Conservation (phyloP, 1,140 invertebrate species). For the Calliphora vicina region DNA sequence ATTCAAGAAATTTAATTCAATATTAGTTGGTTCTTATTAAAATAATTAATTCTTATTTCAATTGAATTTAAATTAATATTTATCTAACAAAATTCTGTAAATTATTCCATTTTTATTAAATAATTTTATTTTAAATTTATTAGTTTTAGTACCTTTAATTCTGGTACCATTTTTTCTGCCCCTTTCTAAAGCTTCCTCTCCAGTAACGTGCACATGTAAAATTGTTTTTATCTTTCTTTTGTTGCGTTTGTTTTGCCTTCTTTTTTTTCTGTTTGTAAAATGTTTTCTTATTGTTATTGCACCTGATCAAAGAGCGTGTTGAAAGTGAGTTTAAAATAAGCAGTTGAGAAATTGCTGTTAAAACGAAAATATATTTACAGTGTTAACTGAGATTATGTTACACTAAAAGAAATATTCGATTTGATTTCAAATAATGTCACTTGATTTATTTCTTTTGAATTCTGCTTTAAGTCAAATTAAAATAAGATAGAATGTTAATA, state of each 20-base stretch:
- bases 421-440: no score
- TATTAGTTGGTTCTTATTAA: no score
- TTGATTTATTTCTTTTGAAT: no score
- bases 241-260: neutral
- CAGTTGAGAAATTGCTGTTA: neutral
- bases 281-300: neutral
- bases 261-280: neutral
- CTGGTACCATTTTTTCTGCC: neutral
- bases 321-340: constrained; percentile 5
- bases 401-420: neutral
- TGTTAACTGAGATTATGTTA: neutral
- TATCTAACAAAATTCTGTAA: no score
- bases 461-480: no score
- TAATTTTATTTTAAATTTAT: no score
- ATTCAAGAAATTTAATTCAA: no score
- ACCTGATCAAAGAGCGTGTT: neutral
- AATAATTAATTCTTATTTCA: no score
- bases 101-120: no score
- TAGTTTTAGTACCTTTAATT: neutral
- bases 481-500: no score
- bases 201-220: neutral
- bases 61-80: no score
- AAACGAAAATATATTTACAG: neutral
- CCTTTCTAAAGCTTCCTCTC: neutral
- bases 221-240: neutral